These are phyloP conservation scores for Melinaea marsaeus DNA, from an alignment of 2,888 invertebrate species.

Conservation along the genomic window DNA sequence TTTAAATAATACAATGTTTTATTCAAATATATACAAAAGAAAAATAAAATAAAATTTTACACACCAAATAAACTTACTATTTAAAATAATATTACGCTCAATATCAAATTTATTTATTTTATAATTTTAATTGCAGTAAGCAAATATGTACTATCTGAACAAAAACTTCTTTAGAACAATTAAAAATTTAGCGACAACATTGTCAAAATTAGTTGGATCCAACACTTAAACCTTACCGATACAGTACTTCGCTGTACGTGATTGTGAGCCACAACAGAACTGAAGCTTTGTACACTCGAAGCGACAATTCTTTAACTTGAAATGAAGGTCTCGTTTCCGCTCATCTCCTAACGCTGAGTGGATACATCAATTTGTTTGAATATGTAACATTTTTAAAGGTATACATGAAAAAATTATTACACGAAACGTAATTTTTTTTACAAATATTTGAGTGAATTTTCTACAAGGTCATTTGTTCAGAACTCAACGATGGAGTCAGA, in stretches of 20 bases:
- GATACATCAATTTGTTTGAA: background rate
- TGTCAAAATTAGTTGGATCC: conserved; percentile 8
- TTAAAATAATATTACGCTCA: no score
- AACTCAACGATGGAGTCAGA: no score
- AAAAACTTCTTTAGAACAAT: conserved; percentile 2
- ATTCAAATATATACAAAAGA: no score
- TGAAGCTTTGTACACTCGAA: conserved; percentile 19
- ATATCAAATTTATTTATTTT: no score
- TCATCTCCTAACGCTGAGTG: background rate
- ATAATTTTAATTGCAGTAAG: background rate
- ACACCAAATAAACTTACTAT: no score
- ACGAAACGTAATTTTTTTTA: no score
- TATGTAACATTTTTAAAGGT: background rate
- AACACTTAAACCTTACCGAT: conserved; percentile 25
- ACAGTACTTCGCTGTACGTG: conserved; percentile 27
- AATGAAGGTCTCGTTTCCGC: conserved; percentile 24
- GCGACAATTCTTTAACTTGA: conserved; percentile 29
- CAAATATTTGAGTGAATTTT: no score
- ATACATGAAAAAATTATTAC: no score
- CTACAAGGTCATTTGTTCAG: no score
- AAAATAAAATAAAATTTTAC: no score
- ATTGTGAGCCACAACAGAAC: conserved; percentile 25
- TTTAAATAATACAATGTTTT: no score
- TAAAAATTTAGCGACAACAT: conserved; percentile 1
- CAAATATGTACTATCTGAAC: background rate